Base-by-base conservation (phyloP, 2,888 invertebrate species). In the Meghimatium bilineatum region DNA sequence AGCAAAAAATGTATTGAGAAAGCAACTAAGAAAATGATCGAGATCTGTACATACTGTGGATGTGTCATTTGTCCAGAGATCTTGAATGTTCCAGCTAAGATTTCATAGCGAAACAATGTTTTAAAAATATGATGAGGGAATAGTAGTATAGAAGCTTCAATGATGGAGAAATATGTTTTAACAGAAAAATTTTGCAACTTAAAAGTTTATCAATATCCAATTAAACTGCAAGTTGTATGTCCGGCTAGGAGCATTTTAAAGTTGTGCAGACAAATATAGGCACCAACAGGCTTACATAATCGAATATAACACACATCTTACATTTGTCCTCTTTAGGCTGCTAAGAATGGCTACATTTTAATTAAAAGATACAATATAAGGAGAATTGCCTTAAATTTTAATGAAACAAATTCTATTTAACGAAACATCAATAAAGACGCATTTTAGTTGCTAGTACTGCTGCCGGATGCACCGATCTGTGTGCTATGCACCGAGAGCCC, bases 21-120 rank as follows among this genome's bases (percentile, higher is more conserved):
- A 44, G 71, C 71, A 71, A 38, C 71, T 71, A 71, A 23, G 38
- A 26, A 8, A 23, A 56, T 20, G 20, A 56, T 56, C 20, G 12
- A 38, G 36, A 38, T 38, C 36, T 52, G 74, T 74, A 74, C 52
- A 74, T 34, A 74, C 74, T 29, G 72, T 52, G 32, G 23, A 29
- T 12, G 29, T 44, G 44, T n/a, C 29, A 44, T 17, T 44, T 72
- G 10, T n/a, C 72, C 26, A 72, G 44, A 44, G 72, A 72, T 38
- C 44, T 72, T 72, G n/a, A 72, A 49, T 38, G 44, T 26, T 72
- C 6, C n/a, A 72, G 72, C 72, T 72, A n/a, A 14, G 72, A 72
- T 44, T 72, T 72, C 26, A 44, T 29, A 5, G 44, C 44, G 12
- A 72, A 72, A 72, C n/a, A 63, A 63, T 63, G 6, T 29, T 29